A percentile compares a stretch with the other conserved stretches of the same genome.
Conservation (phyloP, 2,113 vertebrate genomes). For the Pomatostomus ruficeps region DNA sequence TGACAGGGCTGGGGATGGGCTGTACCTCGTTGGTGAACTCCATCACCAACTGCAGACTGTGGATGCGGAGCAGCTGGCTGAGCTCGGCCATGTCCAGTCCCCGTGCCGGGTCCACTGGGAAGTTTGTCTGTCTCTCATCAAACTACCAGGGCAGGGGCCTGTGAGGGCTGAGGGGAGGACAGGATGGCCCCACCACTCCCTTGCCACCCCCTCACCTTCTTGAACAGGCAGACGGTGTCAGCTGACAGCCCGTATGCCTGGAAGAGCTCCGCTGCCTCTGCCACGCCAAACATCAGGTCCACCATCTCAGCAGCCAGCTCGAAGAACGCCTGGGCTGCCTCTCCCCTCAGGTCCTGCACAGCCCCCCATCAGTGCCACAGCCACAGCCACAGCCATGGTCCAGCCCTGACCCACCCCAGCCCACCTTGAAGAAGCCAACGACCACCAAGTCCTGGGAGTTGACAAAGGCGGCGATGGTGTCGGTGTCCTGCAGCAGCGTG, state of each 20-base stretch:
- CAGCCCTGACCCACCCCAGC: fast-evolving
- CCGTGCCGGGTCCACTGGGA: conserved; percentile 53
- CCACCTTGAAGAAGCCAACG: conserved; percentile 87
- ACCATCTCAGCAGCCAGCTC: conserved; percentile 65
- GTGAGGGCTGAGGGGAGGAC: neutral
- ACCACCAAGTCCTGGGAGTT: conserved; percentile 64
- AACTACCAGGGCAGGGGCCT: conserved; percentile 60
- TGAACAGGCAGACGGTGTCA: conserved; percentile 82
- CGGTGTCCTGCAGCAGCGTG: conserved; percentile 50
- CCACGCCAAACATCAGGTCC: conserved; percentile 77
- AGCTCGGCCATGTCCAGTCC: conserved; percentile 72
- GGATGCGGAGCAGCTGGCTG: conserved; percentile 71
- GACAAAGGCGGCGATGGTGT: conserved; percentile 51
- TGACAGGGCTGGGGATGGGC: fast-evolving
- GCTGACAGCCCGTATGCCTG: conserved; percentile 71
- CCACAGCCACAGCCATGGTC: fast-evolving
- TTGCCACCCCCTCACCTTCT: conserved; percentile 73
- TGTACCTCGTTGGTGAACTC: conserved; percentile 79
- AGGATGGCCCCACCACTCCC: neutral
- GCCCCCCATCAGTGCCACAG: neutral
- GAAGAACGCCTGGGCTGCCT: conserved; percentile 66
- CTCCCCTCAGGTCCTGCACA: conserved; percentile 72
- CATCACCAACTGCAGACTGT: conserved; percentile 83
- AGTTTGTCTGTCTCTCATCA: conserved; percentile 80
- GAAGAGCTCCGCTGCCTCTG: conserved; percentile 72